These are phyloP conservation scores for Glyptemys insculpta DNA, from an alignment of 2,797 vertebrate genomes.

Conservation along the genomic window DNA sequence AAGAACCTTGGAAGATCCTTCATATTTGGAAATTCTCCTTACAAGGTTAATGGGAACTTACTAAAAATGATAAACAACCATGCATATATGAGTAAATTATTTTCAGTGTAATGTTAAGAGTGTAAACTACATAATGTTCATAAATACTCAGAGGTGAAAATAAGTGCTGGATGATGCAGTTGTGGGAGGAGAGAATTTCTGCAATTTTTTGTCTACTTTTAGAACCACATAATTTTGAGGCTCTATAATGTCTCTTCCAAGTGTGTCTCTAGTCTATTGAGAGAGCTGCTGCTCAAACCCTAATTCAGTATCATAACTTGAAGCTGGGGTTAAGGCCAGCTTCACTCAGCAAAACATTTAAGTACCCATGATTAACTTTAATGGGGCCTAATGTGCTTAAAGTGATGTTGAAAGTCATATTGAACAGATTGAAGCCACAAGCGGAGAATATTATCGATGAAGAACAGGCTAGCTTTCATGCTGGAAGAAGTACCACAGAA, in stretches of 20 bases:
- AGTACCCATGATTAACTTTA: neutral
- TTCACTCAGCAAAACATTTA: neutral
- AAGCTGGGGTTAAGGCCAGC: neutral
- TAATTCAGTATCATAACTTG: neutral
- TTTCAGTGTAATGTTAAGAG: neutral
- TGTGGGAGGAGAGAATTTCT: neutral
- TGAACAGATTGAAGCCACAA: too few species aligned
- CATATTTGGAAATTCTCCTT: neutral
- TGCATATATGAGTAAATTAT: neutral
- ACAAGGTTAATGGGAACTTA: neutral
- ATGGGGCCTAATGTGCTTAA: neutral
- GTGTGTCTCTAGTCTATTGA: neutral
- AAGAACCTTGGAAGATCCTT: neutral
- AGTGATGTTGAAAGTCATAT: too few species aligned
- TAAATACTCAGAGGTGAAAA: neutral
- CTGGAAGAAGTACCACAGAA: too few species aligned
- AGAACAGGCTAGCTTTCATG: too few species aligned
- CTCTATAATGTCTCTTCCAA: neutral
- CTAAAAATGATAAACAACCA: neutral
- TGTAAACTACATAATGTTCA: neutral
- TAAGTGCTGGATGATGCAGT: neutral
- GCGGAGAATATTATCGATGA: too few species aligned
- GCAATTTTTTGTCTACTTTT: neutral
- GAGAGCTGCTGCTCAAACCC: neutral
- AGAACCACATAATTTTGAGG: neutral